Base-by-base conservation (phyloP, 2,797 vertebrate genomes). In the Molossus molossus region DNA sequence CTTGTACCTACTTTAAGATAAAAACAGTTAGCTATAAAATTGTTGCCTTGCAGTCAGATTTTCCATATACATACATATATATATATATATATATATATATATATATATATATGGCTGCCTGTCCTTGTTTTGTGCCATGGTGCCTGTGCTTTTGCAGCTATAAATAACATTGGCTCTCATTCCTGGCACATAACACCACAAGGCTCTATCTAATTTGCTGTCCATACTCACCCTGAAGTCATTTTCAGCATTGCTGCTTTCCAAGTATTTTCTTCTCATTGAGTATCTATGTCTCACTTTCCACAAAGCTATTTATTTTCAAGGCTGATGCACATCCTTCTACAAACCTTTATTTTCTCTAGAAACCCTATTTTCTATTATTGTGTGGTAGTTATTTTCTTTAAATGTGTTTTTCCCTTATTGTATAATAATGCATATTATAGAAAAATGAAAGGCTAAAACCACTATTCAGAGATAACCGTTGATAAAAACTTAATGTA, bases 261-360 rank as follows among this genome's bases (percentile, higher is more conserved):
- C 95, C 91, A 97, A 97, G 95, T 89, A 96, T 97, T 96, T 95
- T 75, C 70, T 89, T 87, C 76, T 85, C 72, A 37, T 33, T 94
- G 90, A 87, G 50, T 93, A 70, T 96, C 87, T 89, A 57, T 79
- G 94, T 48, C 55, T 93, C 18, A 37, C 27, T 84, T 86, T 50
- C 72, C 37, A 81, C n/a, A 94, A 79, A 91, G 37, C 79, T 48
- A 57, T 27, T 85, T 37, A 45, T 91, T 87, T 72, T 72, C 29
- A 64, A 57, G 50, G 40, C 21, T 93, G 89, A 94, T 33, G 93
- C 5, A 70, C 5, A 82, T 65, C 80, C 58, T 81, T 94, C 70
- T 48, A 45, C 4, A 25, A 89, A 60, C 6, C 13, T 86, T 58
- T 37, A 20, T 76, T 89, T 65, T 80, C 21, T 40, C 86, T 84